Conservation (phyloP, 2,113 vertebrate genomes). For the Hippolais icterina region DNA sequence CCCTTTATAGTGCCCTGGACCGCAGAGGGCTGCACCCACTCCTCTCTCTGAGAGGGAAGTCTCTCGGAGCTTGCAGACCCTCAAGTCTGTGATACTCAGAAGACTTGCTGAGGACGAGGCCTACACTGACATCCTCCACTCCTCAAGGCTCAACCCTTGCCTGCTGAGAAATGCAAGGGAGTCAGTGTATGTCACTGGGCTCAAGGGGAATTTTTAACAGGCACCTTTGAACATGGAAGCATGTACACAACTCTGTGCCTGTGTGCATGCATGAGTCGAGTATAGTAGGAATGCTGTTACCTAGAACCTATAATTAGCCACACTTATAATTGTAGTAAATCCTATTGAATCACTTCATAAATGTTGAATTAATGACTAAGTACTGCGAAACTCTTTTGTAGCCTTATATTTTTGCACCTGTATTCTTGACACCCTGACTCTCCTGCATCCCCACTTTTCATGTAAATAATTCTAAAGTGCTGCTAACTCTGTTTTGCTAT, state of each 20-base stretch:
- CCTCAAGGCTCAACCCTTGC: not conserved
- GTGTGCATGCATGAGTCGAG: fast-evolving
- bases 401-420: not conserved
- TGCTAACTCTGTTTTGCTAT: not conserved
- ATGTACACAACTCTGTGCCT: not conserved
- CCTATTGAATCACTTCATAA: not conserved
- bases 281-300: not conserved
- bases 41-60: not conserved
- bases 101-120: not conserved
- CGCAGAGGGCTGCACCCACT: not conserved
- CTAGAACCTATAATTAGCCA: not conserved
- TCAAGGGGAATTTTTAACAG: not conserved
- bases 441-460: not conserved
- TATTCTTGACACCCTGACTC: not conserved
- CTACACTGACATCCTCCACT: not conserved
- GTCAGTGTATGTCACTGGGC: not conserved
- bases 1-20: not conserved
- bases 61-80: not conserved
- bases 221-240: not conserved
- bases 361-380: not conserved
- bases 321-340: not conserved
- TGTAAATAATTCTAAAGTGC: not conserved
- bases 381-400: not conserved
- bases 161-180: not conserved
- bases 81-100: not conserved